These are phyloP conservation scores for Sebastes kiyomatsui DNA, from an alignment of 2,797 vertebrate species.

Conservation along the genomic window DNA sequence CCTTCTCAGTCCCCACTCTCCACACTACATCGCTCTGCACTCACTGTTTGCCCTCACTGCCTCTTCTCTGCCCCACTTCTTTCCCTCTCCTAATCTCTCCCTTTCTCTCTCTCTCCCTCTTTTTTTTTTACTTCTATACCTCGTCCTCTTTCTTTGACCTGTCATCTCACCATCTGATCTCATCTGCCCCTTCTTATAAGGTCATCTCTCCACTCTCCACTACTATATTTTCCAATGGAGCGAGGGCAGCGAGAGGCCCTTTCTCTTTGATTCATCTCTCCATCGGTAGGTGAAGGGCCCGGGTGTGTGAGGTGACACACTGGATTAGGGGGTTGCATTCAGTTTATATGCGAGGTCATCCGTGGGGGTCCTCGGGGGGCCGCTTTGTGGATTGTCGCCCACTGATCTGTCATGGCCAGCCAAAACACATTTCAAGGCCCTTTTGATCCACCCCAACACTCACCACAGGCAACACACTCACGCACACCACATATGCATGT, in stretches of 20 bases:
- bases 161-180: conserved; percentile 75
- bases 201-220: conserved; percentile 61
- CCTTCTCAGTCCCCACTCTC: conserved; percentile 52
- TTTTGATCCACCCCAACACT: conserved; percentile 62
- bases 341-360: conserved; percentile 63
- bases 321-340: conserved; percentile 71
- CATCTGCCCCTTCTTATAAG: conserved; percentile 75
- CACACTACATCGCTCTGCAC: conserved; percentile 35
- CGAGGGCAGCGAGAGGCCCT: conserved; percentile 52
- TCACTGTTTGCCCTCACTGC: conserved; percentile 48
- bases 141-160: conserved; percentile 65
- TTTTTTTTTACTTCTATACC: conserved; percentile 10
- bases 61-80: conserved; percentile 46
- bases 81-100: conserved; percentile 28
- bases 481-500: conserved; percentile 23
- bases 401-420: conserved; percentile 69
- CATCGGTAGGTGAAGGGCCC: conserved; percentile 65
- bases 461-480: conserved; percentile 49
- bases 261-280: conserved; percentile 59
- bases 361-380: conserved; percentile 46
- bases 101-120: background rate
- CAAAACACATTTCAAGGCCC: conserved; percentile 67
- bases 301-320: conserved; percentile 69
- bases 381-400: conserved; percentile 54
- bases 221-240: conserved; percentile 54